Conservation (phyloP, 2,113 vertebrate genomes). For the Brachionichthys hirsutus region DNA sequence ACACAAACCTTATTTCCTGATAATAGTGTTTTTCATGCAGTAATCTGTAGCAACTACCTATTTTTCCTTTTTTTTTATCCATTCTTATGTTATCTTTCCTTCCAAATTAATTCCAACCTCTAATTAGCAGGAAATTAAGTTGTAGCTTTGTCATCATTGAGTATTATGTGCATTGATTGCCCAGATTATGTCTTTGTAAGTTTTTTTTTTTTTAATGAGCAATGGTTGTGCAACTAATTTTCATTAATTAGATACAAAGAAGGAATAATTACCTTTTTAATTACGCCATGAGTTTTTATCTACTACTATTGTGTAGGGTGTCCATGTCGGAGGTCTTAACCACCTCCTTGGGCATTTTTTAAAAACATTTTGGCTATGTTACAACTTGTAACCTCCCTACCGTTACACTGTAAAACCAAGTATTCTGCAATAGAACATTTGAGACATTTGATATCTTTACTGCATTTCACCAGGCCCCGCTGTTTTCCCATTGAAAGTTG, state of each 20-base stretch:
- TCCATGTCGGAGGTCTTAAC: no score
- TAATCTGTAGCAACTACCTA: constrained; percentile 15
- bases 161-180: constrained; percentile 80
- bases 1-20: constrained; percentile 10
- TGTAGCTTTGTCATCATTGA: constrained; percentile 73
- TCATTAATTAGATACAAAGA: constrained; percentile 83
- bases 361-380: no score
- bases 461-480: no score
- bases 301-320: not conserved
- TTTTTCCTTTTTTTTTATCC: not conserved
- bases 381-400: no score
- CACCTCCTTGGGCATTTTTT: no score
- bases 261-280: constrained; percentile 79
- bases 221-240: constrained; percentile 78
- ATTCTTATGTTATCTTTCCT: constrained; percentile 21
- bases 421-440: no score
- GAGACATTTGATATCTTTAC: no score
- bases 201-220: constrained; percentile 61
- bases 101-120: constrained; percentile 50
- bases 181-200: constrained; percentile 73
- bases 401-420: no score
- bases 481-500: no score
- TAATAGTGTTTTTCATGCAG: constrained; percentile 8
- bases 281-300: constrained; percentile 72
- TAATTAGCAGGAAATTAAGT: constrained; percentile 81